Evolutionary conservation across 2,888 invertebrate species (phyloP).

Genomic region (Thysanoteuthis rhombus): DNA sequence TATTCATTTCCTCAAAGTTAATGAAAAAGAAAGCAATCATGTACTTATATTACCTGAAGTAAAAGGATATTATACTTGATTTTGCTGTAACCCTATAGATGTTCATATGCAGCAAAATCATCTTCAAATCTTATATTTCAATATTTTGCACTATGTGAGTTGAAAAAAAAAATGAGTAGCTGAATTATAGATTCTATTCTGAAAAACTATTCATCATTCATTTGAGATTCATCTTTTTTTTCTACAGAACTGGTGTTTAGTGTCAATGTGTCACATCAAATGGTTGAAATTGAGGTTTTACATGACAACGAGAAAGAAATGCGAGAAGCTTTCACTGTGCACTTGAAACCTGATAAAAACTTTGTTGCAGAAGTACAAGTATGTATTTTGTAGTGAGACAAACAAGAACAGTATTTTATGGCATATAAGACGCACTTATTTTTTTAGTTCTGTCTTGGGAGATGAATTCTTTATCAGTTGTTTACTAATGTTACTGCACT

Average conservation of each 20-base stretch:
- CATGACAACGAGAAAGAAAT: slow-evolving; percentile 63
- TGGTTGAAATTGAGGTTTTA: slow-evolving; percentile 63
- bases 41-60: too few relatives aligned
- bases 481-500: too few relatives aligned
- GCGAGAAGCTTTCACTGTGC: slow-evolving; percentile 65
- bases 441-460: too few relatives aligned
- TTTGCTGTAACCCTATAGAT: not conserved
- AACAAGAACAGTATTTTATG: too few relatives aligned
- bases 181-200: not conserved
- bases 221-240: not conserved
- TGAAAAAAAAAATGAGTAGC: not conserved
- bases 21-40: too few relatives aligned
- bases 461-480: too few relatives aligned
- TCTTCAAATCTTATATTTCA: not conserved
- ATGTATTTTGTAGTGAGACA: slow-evolving; percentile 30
- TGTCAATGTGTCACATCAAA: slow-evolving; percentile 57
- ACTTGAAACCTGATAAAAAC: slow-evolving; percentile 55
- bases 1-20: too few relatives aligned
- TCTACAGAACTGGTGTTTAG: slow-evolving; percentile 62
- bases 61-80: too few relatives aligned
- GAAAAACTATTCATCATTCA: not conserved
- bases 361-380: slow-evolving; percentile 62
- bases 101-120: not conserved
- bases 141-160: not conserved
- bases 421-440: too few relatives aligned